phyloP scores from a whole-genome alignment of 2,888 invertebrate genomes.

The Monoplex corrugatus region DNA sequence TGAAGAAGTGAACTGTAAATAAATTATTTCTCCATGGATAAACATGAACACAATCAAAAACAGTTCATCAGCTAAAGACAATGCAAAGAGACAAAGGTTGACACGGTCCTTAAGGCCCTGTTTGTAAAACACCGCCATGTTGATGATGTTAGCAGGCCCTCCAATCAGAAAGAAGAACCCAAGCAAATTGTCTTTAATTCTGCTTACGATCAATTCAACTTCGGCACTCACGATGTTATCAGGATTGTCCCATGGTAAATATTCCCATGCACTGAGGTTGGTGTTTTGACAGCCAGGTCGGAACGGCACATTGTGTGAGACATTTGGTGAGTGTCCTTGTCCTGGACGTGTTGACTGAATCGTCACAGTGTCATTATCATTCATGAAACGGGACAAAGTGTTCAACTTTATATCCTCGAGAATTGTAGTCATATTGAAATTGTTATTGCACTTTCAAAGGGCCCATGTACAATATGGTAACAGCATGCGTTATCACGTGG shows the following conservation, averaged over 20 bases:
- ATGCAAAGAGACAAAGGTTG: neutral
- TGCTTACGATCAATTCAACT: neutral
- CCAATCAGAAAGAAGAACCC: neutral
- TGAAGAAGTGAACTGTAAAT: neutral
- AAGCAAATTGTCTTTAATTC: neutral
- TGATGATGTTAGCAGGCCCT: neutral
- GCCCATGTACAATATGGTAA: too few species aligned
- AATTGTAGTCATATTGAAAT: too few species aligned
- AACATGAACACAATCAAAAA: neutral
- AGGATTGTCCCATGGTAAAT: neutral
- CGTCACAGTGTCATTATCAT: too few species aligned
- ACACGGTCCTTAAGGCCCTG: neutral
- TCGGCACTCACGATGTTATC: neutral
- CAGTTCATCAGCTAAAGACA: neutral
- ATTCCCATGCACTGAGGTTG: neutral
- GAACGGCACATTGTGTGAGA: too few species aligned
- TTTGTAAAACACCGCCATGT: conserved; percentile 12
- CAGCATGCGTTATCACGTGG: too few species aligned
- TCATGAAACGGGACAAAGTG: too few species aligned
- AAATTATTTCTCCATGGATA: neutral
- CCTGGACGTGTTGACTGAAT: too few species aligned
- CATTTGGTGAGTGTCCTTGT: too few species aligned
- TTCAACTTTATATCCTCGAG: too few species aligned
- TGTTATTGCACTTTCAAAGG: too few species aligned
- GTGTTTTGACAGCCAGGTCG: neutral